phyloP scores from a whole-genome alignment of 2,113 vertebrate genomes.

The Microcebus tavaratra region DNA sequence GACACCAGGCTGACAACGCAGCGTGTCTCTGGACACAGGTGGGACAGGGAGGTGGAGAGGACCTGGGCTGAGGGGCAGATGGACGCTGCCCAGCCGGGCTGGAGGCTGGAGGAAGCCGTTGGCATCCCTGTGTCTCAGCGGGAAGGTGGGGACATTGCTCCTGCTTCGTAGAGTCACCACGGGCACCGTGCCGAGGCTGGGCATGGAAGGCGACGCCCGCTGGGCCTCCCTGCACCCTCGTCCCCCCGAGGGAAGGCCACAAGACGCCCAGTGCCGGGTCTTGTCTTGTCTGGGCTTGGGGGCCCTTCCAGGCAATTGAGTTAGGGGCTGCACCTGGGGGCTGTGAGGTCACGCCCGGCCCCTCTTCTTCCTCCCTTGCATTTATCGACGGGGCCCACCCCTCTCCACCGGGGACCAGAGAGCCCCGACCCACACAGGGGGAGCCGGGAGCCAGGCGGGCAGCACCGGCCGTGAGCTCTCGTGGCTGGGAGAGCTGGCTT shows the following conservation, averaged over 20 bases:
- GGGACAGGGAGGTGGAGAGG: too few relatives aligned
- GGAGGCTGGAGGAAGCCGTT: too few relatives aligned
- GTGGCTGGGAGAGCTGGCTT: background rate
- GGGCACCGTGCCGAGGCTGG: too few relatives aligned
- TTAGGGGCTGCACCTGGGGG: background rate
- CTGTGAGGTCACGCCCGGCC: fast-evolving
- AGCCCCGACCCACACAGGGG: background rate
- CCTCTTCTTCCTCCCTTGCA: background rate
- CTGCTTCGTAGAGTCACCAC: background rate
- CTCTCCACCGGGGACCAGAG: too few relatives aligned
- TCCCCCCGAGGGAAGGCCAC: background rate
- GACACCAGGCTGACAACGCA: background rate
- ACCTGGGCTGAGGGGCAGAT: too few relatives aligned
- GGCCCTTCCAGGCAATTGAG: too few relatives aligned
- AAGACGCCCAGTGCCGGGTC: background rate
- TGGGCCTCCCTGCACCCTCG: background rate
- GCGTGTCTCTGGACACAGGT: too few relatives aligned
- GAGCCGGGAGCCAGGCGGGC: background rate
- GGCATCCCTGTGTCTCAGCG: background rate
- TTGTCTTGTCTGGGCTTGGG: background rate
- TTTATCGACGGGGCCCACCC: too few relatives aligned
- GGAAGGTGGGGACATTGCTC: background rate
- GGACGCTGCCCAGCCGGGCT: too few relatives aligned
- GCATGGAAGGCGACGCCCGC: background rate
- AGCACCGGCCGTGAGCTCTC: too few relatives aligned